phyloP scores from a whole-genome alignment of 2,888 invertebrate genomes.

The Athalia rosae region DNA sequence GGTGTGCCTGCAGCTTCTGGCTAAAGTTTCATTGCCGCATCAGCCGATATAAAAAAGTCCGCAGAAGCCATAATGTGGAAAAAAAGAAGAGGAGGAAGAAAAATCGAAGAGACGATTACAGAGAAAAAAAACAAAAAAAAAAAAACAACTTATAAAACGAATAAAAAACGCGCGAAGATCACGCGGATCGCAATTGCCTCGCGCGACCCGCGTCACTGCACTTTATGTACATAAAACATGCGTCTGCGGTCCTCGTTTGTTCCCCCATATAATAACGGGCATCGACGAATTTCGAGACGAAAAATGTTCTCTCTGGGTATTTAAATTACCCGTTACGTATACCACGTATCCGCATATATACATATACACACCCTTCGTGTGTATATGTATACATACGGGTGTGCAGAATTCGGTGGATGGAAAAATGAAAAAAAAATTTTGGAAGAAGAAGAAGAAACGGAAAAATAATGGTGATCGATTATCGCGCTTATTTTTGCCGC shows the following conservation, averaged over 20 bases:
- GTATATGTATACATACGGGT: too few species aligned
- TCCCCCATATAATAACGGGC: background rate
- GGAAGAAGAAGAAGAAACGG: background rate
- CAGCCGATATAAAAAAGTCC: too few species aligned
- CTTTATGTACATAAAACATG: background rate
- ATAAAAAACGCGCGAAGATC: background rate
- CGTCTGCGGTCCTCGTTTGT: constrained; percentile 11
- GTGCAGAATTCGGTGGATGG: background rate
- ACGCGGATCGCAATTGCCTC: constrained; percentile 28
- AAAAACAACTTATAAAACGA: background rate
- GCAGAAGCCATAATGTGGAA: too few species aligned
- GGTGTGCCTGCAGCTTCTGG: background rate
- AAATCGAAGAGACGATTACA: background rate
- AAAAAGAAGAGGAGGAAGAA: too few species aligned
- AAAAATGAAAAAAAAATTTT: background rate
- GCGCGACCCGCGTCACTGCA: constrained; percentile 1
- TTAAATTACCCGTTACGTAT: constrained; percentile 2
- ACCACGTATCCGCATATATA: too few species aligned
- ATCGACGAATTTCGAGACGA: background rate
- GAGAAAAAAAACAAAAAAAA: background rate
- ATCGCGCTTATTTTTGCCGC: constrained; percentile 16
- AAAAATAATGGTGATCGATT: background rate
- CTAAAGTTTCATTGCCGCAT: too few species aligned
- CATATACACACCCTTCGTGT: too few species aligned
- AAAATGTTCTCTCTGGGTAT: constrained; percentile 16